Percentiles rank a stretch among this genome's conserved stretches.
These are phyloP conservation scores for Magallana ariakensis DNA, from an alignment of 1,140 invertebrate species.

Conservation along the genomic window DNA sequence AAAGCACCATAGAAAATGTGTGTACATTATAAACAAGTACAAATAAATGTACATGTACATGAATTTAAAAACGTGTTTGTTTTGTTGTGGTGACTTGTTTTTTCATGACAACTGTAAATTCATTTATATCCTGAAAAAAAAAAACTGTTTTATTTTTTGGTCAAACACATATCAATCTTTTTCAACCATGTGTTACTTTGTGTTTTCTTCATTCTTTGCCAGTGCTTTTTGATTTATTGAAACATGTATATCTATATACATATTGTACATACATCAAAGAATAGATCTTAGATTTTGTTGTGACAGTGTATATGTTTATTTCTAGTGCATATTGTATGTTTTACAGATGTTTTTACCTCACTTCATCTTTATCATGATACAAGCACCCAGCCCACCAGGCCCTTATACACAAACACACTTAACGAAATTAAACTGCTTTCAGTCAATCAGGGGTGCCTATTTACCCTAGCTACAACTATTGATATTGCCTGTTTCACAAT, in stretches of 20 bases:
- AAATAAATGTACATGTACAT: too few species aligned
- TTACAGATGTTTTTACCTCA: conserved; percentile 13
- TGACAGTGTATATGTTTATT: background rate
- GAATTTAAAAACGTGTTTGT: too few species aligned
- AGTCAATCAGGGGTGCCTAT: too few species aligned
- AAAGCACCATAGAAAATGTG: too few species aligned
- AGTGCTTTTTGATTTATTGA: background rate
- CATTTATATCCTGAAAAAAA: background rate
- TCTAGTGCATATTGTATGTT: background rate
- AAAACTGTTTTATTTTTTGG: background rate
- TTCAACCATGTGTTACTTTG: background rate
- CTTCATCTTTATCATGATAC: background rate
- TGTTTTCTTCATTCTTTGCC: background rate
- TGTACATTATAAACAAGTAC: too few species aligned
- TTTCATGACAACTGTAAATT: background rate
- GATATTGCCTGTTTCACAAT: too few species aligned
- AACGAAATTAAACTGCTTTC: too few species aligned
- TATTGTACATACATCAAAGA: background rate
- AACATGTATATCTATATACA: background rate
- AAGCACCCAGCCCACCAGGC: background rate
- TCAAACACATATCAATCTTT: background rate
- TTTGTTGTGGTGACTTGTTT: too few species aligned
- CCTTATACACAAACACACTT: background rate
- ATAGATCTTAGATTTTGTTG: background rate
- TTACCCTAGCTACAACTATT: too few species aligned